Percentiles rank a stretch among this genome's conserved stretches.
phyloP scores from a whole-genome alignment of 2,797 vertebrate species.

The Mus minutoides region DNA sequence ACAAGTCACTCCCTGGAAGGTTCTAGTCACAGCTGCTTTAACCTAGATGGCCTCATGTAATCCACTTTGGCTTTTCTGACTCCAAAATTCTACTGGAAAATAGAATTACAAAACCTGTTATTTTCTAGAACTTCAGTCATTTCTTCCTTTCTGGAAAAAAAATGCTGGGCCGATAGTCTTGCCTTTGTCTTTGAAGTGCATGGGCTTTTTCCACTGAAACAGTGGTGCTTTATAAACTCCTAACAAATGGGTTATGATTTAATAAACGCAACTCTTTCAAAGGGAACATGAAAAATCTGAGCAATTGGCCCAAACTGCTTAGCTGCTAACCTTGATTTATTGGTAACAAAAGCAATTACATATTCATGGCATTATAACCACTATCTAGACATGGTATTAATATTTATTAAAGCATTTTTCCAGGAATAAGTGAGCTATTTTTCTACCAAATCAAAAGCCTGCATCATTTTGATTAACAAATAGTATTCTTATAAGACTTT shows the following conservation, averaged over 20 bases:
- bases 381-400: slow-evolving; percentile 66
- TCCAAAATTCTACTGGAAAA: not conserved
- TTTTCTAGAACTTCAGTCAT: not conserved
- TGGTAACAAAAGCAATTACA: slow-evolving; percentile 75
- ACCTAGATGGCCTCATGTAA: not conserved
- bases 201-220: not conserved
- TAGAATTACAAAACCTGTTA: not conserved
- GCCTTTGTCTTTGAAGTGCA: slow-evolving; percentile 2
- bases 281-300: slow-evolving; percentile 73
- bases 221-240: slow-evolving; percentile 39
- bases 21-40: not conserved
- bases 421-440: slow-evolving; percentile 23
- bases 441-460: slow-evolving; percentile 44
- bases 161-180: slow-evolving; percentile 19
- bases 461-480: slow-evolving; percentile 47
- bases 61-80: not conserved
- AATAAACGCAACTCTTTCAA: slow-evolving; percentile 71
- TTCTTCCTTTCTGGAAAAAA: not conserved
- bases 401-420: slow-evolving; percentile 72
- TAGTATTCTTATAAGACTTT: slow-evolving; percentile 8
- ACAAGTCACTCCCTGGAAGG: not conserved
- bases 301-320: slow-evolving; percentile 59
- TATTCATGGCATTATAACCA: slow-evolving; percentile 64
- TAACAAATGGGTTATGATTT: slow-evolving; percentile 63
- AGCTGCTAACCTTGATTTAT: slow-evolving; percentile 77